Evolutionary conservation across 1,140 invertebrate species (phyloP).

Genomic region (Drosophila sechellia): DNA sequence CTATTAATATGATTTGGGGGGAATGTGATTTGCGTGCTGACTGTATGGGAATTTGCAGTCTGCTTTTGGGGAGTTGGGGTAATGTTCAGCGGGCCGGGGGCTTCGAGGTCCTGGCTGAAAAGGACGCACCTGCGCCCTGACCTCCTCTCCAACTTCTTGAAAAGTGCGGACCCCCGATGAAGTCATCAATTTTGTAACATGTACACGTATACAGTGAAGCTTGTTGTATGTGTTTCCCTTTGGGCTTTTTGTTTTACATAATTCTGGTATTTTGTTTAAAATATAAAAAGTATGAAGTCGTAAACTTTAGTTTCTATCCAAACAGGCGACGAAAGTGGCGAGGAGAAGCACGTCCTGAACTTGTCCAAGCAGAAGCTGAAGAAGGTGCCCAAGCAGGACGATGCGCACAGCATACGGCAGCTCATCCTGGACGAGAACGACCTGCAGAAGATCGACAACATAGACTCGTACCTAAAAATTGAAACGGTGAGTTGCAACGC

Average conservation of each 20-base stretch:
- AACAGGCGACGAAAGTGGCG: constrained; percentile 69
- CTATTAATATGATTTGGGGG: not conserved
- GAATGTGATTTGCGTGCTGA: not conserved
- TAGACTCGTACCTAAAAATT: constrained; percentile 91
- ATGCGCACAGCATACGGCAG: constrained; percentile 88
- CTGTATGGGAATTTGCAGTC: constrained; percentile 47
- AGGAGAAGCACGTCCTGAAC: constrained; percentile 85
- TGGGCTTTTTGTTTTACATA: not conserved
- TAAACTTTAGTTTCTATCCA: too few relatives aligned
- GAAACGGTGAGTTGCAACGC: constrained; percentile 88
- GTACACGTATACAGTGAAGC: constrained; percentile 9
- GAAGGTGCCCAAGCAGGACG: constrained; percentile 89
- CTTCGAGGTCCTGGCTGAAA: constrained; percentile 19
- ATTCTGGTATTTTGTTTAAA: not conserved
- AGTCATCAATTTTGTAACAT: constrained; percentile 49
- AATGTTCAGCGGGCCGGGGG: not conserved
- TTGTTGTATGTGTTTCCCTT: not conserved
- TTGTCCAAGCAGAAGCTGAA: constrained; percentile 89
- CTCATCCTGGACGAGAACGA: constrained; percentile 95
- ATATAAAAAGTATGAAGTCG: too few relatives aligned
- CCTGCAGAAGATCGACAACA: constrained; percentile 93
- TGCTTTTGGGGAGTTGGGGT: constrained; percentile 25
- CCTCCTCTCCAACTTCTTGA: constrained; percentile 4
- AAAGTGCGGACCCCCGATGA: constrained; percentile 30
- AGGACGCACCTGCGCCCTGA: constrained; percentile 43